These are phyloP conservation scores for Eulemur albifrons DNA, from an alignment of 2,797 vertebrate genomes.

Conservation along the genomic window DNA sequence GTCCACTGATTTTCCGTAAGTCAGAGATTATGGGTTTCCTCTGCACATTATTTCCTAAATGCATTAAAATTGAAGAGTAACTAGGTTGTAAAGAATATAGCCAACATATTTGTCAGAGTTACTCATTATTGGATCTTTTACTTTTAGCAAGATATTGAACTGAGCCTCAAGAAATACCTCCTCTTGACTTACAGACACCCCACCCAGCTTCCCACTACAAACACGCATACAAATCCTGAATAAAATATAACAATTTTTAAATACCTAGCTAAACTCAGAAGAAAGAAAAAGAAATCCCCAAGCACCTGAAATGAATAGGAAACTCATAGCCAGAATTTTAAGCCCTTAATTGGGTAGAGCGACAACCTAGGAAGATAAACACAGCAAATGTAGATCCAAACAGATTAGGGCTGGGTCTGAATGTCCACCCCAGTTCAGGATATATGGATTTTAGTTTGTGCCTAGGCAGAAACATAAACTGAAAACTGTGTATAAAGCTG, in stretches of 20 bases:
- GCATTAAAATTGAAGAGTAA: not conserved
- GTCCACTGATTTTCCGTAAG: not conserved
- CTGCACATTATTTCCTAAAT: not conserved
- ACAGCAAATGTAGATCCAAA: not conserved
- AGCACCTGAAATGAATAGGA: not conserved
- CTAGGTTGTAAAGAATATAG: not conserved
- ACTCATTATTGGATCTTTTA: not conserved
- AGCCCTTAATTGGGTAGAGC: not conserved
- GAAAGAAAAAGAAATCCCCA: not conserved
- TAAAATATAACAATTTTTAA: not conserved
- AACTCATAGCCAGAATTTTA: not conserved
- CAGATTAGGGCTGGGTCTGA: not conserved
- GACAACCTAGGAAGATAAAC: not conserved
- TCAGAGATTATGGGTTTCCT: not conserved
- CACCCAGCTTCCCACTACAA: not conserved
- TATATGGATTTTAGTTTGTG: not conserved
- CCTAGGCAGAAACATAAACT: not conserved
- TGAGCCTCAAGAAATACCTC: not conserved
- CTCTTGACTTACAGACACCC: rapidly evolving
- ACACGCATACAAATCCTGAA: not conserved
- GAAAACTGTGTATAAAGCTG: not conserved
- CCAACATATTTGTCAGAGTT: not conserved
- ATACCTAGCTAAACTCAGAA: not conserved
- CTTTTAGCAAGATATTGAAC: not conserved
- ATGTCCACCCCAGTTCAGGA: not conserved